Evolutionary conservation across 1,140 invertebrate genomes (phyloP).

Genomic region (Cecropterus lyciades): DNA sequence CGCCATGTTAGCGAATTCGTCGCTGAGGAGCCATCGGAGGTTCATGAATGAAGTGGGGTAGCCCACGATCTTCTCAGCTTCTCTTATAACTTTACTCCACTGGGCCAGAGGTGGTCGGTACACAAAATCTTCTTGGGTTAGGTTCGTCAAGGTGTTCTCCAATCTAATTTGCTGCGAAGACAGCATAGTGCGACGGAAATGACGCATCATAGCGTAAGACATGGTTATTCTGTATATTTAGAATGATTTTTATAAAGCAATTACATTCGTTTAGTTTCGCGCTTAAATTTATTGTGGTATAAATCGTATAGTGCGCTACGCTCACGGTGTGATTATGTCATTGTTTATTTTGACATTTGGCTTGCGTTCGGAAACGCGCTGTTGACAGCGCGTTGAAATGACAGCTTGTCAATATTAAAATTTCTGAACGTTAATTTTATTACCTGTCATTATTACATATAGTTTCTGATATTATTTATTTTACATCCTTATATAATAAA

Average conservation of each 20-base stretch:
- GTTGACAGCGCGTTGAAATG: too few relatives aligned
- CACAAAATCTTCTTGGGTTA: conserved; percentile 71
- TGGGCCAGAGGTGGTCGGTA: conserved; percentile 71
- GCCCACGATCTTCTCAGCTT: conserved; percentile 96
- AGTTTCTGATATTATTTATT: too few relatives aligned
- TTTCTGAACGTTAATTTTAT: too few relatives aligned
- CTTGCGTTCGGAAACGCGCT: conserved; percentile 42
- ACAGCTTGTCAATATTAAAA: too few relatives aligned
- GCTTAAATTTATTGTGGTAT: conserved; percentile 37
- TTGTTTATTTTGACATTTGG: conserved; percentile 57
- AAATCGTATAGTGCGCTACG: conserved; percentile 42
- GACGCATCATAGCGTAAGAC: conserved; percentile 68
- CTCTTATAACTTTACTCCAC: conserved; percentile 85
- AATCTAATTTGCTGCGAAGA: conserved; percentile 60
- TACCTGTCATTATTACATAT: too few relatives aligned
- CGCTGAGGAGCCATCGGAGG: conserved; percentile 93
- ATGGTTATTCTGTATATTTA: conserved; percentile 44
- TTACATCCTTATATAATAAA: too few relatives aligned
- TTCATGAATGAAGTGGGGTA: conserved; percentile 96
- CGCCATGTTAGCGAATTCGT: conserved; percentile 95
- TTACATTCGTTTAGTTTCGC: conserved; percentile 43
- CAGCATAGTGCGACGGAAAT: conserved; percentile 61
- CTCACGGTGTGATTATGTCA: conserved; percentile 55
- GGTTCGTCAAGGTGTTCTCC: conserved; percentile 71
- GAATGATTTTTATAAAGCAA: conserved; percentile 34